Conservation (phyloP, 2,113 vertebrate genomes). For the Albula glossodonta region DNA sequence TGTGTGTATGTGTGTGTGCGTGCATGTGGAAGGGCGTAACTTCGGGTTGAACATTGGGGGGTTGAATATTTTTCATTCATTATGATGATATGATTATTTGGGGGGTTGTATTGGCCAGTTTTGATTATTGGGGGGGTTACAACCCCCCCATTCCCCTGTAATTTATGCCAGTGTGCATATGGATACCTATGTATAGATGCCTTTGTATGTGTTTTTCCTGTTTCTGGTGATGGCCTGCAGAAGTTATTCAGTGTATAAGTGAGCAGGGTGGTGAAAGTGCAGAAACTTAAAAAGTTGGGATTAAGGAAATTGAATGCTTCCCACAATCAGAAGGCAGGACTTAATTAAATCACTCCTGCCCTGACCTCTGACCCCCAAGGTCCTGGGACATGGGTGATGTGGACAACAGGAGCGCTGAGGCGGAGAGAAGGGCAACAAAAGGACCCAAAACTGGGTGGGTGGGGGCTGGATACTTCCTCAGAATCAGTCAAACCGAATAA, state of each 20-base stretch:
- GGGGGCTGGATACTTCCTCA: slow-evolving; percentile 7
- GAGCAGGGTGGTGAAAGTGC: neutral
- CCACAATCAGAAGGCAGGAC: slow-evolving; percentile 33
- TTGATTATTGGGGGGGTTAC: too few species aligned
- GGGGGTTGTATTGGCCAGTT: too few species aligned
- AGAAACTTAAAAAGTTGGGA: neutral
- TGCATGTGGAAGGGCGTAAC: neutral
- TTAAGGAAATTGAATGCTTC: slow-evolving; percentile 31
- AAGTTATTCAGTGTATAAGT: neutral
- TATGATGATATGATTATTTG: too few species aligned
- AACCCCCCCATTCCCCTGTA: too few species aligned
- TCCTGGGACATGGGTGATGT: slow-evolving; percentile 44
- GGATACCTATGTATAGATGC: too few species aligned
- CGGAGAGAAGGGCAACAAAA: slow-evolving; percentile 30
- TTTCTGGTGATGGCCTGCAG: too few species aligned
- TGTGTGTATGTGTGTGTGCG: neutral
- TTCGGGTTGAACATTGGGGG: too few species aligned
- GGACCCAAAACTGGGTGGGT: neutral
- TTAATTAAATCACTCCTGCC: slow-evolving; percentile 59
- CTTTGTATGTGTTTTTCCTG: too few species aligned
- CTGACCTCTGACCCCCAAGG: slow-evolving; percentile 50
- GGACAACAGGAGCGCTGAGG: slow-evolving; percentile 42
- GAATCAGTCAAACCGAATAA: neutral
- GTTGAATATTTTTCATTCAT: too few species aligned
- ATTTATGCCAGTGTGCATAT: too few species aligned